phyloP scores from a whole-genome alignment of 2,888 invertebrate species.

The Urechis unicinctus region DNA sequence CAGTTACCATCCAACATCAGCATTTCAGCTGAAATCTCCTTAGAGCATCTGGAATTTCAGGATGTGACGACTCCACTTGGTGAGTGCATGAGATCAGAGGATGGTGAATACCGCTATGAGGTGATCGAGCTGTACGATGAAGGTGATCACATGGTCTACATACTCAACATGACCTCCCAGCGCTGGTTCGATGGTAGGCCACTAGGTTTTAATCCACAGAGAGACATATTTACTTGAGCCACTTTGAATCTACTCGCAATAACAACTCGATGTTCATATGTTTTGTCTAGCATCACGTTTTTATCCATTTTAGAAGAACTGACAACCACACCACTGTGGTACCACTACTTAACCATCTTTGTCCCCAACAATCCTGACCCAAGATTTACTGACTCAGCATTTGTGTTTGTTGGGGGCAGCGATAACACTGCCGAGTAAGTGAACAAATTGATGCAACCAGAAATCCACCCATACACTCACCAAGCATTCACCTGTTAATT shows the following conservation, averaged over 20 bases:
- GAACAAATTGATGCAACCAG: too few relatives aligned
- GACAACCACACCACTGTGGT: conserved; percentile 5
- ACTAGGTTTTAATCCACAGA: too few relatives aligned
- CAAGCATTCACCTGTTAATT: too few relatives aligned
- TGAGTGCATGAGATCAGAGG: conserved; percentile 8
- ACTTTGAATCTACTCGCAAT: too few relatives aligned
- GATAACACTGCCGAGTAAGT: too few relatives aligned
- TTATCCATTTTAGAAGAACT: conserved; percentile 1
- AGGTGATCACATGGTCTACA: conserved; percentile 1
- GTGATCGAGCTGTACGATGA: background rate
- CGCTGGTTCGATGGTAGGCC: conserved; percentile 6
- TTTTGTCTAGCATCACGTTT: background rate
- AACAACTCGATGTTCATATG: too few relatives aligned
- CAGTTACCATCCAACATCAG: too few relatives aligned
- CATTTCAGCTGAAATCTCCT: too few relatives aligned
- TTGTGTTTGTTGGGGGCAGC: conserved; percentile 4
- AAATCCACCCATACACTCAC: background rate
- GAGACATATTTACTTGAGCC: too few relatives aligned
- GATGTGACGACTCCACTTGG: conserved; percentile 5
- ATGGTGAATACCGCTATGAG: background rate
- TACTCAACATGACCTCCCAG: conserved; percentile 8
- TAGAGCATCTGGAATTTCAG: too few relatives aligned
- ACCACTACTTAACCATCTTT: conserved; percentile 5
- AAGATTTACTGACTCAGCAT: conserved; percentile 2
- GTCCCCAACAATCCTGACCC: conserved; percentile 4